phyloP scores from a whole-genome alignment of 2,888 invertebrate genomes.

The Escarpia spicata region DNA sequence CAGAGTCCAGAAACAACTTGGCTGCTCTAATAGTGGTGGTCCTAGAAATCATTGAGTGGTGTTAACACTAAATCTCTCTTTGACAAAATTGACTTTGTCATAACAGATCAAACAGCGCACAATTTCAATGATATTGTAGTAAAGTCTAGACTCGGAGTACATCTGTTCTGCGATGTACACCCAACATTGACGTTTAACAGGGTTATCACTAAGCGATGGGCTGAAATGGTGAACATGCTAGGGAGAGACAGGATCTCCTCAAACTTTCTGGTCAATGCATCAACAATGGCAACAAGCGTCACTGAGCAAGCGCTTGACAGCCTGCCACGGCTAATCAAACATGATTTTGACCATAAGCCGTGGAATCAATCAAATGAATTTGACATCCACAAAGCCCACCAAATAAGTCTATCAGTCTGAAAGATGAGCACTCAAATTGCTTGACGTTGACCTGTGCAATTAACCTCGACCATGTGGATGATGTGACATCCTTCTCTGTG shows the following conservation, averaged over 20 bases:
- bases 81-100: constrained; percentile 18
- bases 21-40: constrained; percentile 5
- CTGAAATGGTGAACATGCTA: constrained; percentile 18
- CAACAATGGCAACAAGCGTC: too few relatives aligned
- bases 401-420: constrained; percentile 28
- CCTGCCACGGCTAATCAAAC: too few relatives aligned
- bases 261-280: neutral
- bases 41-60: constrained; percentile 18
- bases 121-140: neutral
- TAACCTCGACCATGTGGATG: too few relatives aligned
- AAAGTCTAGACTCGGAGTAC: too few relatives aligned
- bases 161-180: too few relatives aligned
- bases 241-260: neutral
- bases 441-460: constrained; percentile 25
- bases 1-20: constrained; percentile 17
- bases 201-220: neutral
- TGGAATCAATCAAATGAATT: too few relatives aligned
- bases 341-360: too few relatives aligned
- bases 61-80: neutral
- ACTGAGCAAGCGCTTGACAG: too few relatives aligned
- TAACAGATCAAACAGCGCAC: neutral
- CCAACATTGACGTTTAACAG: too few relatives aligned
- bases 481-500: too few relatives aligned
- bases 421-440: constrained; percentile 28
- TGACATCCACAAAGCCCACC: constrained; percentile 19